Evolutionary conservation across 2,888 invertebrate species (phyloP), one percentile per base, ranked within the genome.

Genomic region (Eubasilissa splendida): DNA sequence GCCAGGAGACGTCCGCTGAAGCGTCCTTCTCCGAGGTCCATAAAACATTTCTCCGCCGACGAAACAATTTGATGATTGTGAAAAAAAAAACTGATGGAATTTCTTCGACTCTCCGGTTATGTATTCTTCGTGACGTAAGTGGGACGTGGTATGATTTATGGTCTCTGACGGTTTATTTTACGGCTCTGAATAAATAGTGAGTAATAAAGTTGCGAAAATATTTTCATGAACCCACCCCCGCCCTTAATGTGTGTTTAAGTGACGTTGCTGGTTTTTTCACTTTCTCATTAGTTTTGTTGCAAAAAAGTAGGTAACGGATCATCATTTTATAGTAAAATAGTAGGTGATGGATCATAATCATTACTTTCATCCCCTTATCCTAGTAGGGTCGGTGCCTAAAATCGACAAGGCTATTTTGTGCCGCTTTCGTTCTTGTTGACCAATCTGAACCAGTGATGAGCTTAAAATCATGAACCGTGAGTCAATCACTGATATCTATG

Each of bases 101-200:
- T 58, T n/a, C 22, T 70, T 70, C 14, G 52, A n/a, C 52, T 68
- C 50, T 12, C 66, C 9, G 12, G 33, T 63, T 68, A 14, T 68
- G 50, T 68, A 52, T 42, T 68, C 68, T 14, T 10, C 31, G 52
- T 53, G 70, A 70, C 54, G 70, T 54, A 53, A 70, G 31, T 33
- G 54, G 53, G 70, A 70, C 70, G 53, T 53, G 22, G 31, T 54
- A 53, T 70, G 70, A 70, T 70, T 70, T 70, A 70, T 22, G 31
- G 10, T 10, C 31, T 22, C 54, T 31, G n/a, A 8, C 12, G 58
- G 58, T 9, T 22, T 70, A 70, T 14, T 12, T 53, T 70, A 53
- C 31, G 14, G 12, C 12, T 31, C 11, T 12, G 14, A 4, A 10
- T 58, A 58, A 8, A 58, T 58, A 58, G n/a, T 8, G n/a, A 11